phyloP scores from a whole-genome alignment of 2,113 vertebrate genomes.

The Talpa occidentalis region DNA sequence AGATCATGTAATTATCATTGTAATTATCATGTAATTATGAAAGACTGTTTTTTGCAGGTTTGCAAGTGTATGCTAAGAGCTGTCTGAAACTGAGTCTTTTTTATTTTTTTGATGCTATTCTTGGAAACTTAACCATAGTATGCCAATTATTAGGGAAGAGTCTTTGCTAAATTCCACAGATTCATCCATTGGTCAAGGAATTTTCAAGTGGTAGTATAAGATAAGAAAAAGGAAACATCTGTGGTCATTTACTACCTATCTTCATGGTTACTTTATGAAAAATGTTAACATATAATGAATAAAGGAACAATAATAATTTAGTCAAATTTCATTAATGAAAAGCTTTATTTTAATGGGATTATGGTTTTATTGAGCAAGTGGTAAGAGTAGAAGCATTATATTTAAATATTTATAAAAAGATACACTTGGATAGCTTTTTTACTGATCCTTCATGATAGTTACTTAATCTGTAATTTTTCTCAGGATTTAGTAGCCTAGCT shows the following conservation, averaged over 20 bases:
- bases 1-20: not conserved
- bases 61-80: not conserved
- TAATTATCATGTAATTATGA: too few species aligned
- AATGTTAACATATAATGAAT: not conserved
- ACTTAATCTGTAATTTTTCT: not conserved
- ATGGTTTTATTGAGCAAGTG: not conserved
- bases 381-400: not conserved
- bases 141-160: not conserved
- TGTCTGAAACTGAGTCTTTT: not conserved
- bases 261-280: not conserved
- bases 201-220: constrained; percentile 18
- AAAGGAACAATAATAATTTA: constrained; percentile 24
- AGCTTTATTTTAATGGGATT: not conserved
- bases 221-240: not conserved
- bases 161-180: not conserved
- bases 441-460: not conserved
- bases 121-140: not conserved
- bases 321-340: not conserved
- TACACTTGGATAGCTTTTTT: not conserved
- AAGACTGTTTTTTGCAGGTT: not conserved
- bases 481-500: not conserved
- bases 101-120: not conserved
- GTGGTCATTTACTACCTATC: not conserved
- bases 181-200: not conserved
- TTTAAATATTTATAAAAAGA: not conserved